phyloP scores from a whole-genome alignment of 2,797 vertebrate genomes.

The Geotria australis region DNA sequence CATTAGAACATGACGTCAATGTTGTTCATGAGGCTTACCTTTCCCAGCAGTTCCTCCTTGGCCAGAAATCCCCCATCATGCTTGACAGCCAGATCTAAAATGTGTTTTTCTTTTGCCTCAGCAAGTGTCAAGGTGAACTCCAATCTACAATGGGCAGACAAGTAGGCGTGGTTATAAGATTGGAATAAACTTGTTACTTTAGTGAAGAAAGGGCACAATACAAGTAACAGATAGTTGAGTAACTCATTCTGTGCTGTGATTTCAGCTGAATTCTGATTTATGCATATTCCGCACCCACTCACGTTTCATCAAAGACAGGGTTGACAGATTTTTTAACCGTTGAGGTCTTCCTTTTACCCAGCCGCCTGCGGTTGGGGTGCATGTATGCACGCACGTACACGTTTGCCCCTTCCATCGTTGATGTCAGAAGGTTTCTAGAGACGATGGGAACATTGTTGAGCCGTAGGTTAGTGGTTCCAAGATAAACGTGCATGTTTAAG shows the following conservation, averaged over 20 bases:
- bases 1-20: too few relatives aligned
- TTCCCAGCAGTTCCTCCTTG: constrained; percentile 83
- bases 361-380: constrained; percentile 68
- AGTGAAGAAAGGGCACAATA: neutral
- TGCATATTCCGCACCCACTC: too few relatives aligned
- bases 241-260: too few relatives aligned
- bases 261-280: too few relatives aligned
- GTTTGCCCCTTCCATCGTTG: constrained; percentile 42
- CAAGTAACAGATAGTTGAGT: too few relatives aligned
- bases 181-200: neutral
- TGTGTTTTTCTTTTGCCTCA: constrained; percentile 39
- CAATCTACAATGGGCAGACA: constrained; percentile 5
- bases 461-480: too few relatives aligned
- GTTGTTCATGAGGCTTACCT: constrained; percentile 14
- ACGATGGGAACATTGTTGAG: too few relatives aligned
- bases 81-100: constrained; percentile 74
- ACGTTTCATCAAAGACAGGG: constrained; percentile 68
- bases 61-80: constrained; percentile 68
- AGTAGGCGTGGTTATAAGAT: neutral
- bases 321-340: constrained; percentile 58
- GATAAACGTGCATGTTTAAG: too few relatives aligned
- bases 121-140: constrained; percentile 61
- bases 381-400: constrained; percentile 80
- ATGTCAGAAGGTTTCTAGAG: neutral
- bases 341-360: constrained; percentile 67